phyloP scores from a whole-genome alignment of 2,113 vertebrate genomes.

The Anseranas semipalmata region DNA sequence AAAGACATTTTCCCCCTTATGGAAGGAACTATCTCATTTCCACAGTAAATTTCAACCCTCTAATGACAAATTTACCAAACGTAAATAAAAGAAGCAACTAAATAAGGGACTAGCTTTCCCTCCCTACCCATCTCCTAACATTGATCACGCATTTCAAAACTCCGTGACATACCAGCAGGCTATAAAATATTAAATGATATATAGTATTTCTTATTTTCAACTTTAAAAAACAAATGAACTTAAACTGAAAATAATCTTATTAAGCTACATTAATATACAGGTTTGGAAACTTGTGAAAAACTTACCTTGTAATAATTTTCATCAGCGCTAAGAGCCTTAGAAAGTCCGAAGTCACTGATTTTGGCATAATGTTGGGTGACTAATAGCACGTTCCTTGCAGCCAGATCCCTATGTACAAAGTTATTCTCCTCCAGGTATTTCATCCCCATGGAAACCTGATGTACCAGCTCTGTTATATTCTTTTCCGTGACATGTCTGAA shows the following conservation, averaged over 20 bases:
- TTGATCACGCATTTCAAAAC: neutral
- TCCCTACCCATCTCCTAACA: neutral
- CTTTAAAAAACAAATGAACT: neutral
- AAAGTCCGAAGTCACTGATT: slow-evolving; percentile 99
- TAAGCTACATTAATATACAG: neutral
- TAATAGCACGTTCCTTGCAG: slow-evolving; percentile 93
- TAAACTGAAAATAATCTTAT: neutral
- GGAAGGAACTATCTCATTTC: neutral
- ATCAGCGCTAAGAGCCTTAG: slow-evolving; percentile 90
- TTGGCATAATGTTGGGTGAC: slow-evolving; percentile 98
- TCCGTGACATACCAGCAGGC: neutral
- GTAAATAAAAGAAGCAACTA: neutral
- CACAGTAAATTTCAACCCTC: neutral
- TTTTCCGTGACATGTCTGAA: slow-evolving; percentile 84
- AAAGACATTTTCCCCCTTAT: neutral
- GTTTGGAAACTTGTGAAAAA: neutral
- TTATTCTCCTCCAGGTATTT: slow-evolving; percentile 96
- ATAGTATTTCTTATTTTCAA: neutral
- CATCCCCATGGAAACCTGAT: slow-evolving; percentile 98
- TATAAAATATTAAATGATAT: neutral
- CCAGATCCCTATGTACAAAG: slow-evolving; percentile 97
- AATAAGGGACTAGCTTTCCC: neutral
- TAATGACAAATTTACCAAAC: neutral
- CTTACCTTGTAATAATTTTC: slow-evolving; percentile 87
- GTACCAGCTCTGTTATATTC: slow-evolving; percentile 95